Conservation (phyloP, 2,113 vertebrate genomes). For the Cynopterus brachyotis region DNA sequence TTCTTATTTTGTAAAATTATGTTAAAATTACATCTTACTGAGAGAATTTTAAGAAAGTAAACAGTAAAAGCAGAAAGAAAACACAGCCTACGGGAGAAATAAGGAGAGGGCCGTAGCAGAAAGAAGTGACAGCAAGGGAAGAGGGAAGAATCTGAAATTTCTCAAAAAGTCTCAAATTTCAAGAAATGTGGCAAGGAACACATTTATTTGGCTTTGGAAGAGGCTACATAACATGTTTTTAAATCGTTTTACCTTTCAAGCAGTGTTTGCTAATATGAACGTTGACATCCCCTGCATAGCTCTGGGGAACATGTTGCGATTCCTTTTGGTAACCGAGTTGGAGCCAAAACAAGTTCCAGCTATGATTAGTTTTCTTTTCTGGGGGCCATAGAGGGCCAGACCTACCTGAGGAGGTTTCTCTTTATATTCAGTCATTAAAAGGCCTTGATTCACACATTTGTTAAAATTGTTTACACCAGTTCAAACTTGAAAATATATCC, state of each 20-base stretch:
- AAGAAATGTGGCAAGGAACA: not conserved
- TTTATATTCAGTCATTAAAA: not conserved
- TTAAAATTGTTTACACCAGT: not conserved
- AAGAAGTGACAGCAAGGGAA: not conserved
- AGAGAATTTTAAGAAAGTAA: not conserved
- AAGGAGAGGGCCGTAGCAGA: not conserved
- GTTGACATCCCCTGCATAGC: not conserved
- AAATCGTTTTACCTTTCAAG: not conserved
- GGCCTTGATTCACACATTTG: not conserved
- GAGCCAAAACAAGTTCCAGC: not conserved
- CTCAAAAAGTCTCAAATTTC: constrained; percentile 21
- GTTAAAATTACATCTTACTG: not conserved
- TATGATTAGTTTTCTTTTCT: not conserved
- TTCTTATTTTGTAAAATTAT: not conserved
- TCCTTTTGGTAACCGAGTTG: not conserved
- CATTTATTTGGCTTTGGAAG: not conserved
- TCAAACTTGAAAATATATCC: constrained; percentile 38
- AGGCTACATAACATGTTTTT: not conserved
- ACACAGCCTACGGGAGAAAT: not conserved
- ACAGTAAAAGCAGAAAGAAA: not conserved
- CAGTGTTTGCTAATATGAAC: not conserved
- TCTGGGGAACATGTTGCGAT: not conserved
- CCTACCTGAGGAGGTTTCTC: not conserved
- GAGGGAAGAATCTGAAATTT: not conserved
- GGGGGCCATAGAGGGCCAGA: not conserved